phyloP scores from a whole-genome alignment of 2,113 vertebrate genomes.

The Manacus vitellinus region DNA sequence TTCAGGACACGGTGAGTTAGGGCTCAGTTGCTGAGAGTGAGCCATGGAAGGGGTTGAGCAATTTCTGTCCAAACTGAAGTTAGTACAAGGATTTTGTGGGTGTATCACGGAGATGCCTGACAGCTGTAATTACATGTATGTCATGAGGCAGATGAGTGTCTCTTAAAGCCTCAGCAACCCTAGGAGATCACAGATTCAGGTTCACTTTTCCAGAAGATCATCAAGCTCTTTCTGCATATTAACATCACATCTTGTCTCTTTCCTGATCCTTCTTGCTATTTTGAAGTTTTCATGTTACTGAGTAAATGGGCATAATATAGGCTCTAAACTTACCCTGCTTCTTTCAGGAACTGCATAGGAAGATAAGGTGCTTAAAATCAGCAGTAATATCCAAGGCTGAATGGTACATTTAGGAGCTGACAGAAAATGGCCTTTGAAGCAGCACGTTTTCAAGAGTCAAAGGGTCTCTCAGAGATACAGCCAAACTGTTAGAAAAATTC shows the following conservation, averaged over 20 bases:
- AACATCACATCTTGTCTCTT: neutral
- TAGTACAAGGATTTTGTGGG: neutral
- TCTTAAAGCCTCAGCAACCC: neutral
- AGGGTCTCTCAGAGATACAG: constrained; percentile 17
- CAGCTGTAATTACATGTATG: fast-evolving
- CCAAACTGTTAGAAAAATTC: constrained; percentile 42
- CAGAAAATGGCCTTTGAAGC: neutral
- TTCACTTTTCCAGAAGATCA: neutral
- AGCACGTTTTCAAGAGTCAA: constrained; percentile 6
- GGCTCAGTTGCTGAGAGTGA: neutral
- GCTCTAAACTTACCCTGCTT: neutral
- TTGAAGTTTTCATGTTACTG: neutral
- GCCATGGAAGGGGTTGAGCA: neutral
- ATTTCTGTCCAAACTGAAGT: neutral
- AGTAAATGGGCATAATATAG: neutral
- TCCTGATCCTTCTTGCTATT: neutral
- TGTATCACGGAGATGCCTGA: fast-evolving
- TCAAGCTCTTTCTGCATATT: neutral
- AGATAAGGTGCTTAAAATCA: constrained; percentile 1
- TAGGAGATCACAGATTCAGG: neutral
- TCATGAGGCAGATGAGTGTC: fast-evolving
- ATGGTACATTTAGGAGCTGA: neutral
- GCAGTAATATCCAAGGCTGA: neutral
- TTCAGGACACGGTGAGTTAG: neutral
- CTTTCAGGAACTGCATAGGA: neutral